Percentiles rank a stretch among this genome's conserved stretches.
phyloP scores from a whole-genome alignment of 1,140 invertebrate genomes.

The Sarcophaga bullata region DNA sequence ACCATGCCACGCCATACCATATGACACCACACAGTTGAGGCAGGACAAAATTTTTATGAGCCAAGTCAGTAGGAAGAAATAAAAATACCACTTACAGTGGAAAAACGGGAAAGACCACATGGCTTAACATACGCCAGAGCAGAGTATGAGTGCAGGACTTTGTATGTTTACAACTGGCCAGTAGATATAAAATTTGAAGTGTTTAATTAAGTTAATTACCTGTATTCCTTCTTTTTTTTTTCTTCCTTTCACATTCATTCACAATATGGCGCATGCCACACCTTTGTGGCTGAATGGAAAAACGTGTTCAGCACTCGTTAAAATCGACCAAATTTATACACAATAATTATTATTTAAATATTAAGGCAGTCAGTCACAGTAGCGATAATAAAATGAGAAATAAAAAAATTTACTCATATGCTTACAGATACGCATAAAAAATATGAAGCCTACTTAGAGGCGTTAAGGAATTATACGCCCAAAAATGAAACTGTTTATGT shows the following conservation, averaged over 20 bases:
- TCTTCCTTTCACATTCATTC: too few species aligned
- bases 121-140: too few species aligned
- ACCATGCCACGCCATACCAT: too few species aligned
- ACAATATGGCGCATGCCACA: background rate
- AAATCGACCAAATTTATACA: background rate
- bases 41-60: background rate
- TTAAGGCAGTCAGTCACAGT: background rate
- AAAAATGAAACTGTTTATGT: too few species aligned
- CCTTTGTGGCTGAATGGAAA: slow-evolving; percentile 4
- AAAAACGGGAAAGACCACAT: too few species aligned
- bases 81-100: background rate
- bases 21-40: background rate
- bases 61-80: background rate
- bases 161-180: background rate
- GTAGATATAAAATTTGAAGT: slow-evolving; percentile 24
- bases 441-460: too few species aligned
- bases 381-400: too few species aligned
- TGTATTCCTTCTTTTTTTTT: background rate
- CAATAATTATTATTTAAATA: slow-evolving; percentile 24
- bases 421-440: too few species aligned
- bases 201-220: slow-evolving; percentile 27
- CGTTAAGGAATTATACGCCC: too few species aligned
- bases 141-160: too few species aligned
- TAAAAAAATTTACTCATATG: too few species aligned
- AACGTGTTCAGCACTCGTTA: slow-evolving; percentile 12